These are phyloP conservation scores for Sapayoa aenigma DNA, from an alignment of 2,113 vertebrate species.

Conservation along the genomic window DNA sequence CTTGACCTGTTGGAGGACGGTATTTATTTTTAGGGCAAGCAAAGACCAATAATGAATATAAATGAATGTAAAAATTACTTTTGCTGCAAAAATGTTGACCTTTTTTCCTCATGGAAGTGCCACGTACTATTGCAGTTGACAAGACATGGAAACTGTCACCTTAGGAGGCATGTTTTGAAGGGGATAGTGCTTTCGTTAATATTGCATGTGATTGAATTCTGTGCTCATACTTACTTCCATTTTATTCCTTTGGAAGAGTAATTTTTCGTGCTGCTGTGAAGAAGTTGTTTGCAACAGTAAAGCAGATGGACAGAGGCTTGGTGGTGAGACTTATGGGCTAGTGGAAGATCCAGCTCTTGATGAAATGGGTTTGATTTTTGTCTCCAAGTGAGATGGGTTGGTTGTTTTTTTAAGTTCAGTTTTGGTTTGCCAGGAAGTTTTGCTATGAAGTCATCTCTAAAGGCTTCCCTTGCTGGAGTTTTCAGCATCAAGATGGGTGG, in stretches of 20 bases:
- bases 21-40: neutral
- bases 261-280: neutral
- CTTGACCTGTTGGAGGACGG: neutral
- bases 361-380: neutral
- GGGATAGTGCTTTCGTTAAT: neutral
- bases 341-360: neutral
- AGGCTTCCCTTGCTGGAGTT: neutral
- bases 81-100: neutral
- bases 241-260: neutral
- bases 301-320: neutral
- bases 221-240: neutral
- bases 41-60: neutral
- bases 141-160: neutral
- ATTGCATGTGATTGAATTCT: neutral
- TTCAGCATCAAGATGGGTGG: neutral
- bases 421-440: neutral
- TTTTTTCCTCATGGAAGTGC: neutral
- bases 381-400: neutral
- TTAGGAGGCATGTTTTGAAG: neutral
- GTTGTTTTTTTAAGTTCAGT: neutral
- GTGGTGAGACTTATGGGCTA: neutral
- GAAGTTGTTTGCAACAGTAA: neutral
- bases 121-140: neutral
- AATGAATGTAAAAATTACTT: neutral
- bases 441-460: neutral